phyloP scores from a whole-genome alignment of 1,140 invertebrate genomes.

The Drosophila insularis region DNA sequence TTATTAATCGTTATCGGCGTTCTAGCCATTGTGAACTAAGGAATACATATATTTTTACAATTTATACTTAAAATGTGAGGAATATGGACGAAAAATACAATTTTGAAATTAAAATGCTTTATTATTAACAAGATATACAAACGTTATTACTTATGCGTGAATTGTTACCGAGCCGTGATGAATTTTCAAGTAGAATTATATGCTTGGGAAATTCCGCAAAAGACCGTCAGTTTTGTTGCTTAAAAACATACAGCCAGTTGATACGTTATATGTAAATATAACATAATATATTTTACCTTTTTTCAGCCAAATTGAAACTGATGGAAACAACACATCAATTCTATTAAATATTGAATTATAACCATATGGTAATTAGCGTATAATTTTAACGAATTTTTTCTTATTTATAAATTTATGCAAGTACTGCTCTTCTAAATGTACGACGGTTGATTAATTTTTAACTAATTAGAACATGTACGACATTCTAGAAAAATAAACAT shows the following conservation, averaged over 20 bases:
- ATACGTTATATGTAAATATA: slow-evolving; percentile 17
- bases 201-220: background rate
- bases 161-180: slow-evolving; percentile 12
- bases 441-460: slow-evolving; percentile 29
- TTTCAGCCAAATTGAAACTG: background rate
- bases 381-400: slow-evolving; percentile 71
- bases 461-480: slow-evolving; percentile 47
- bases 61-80: slow-evolving; percentile 53
- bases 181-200: slow-evolving; percentile 8
- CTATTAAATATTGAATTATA: slow-evolving; percentile 44
- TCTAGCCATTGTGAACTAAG: slow-evolving; percentile 46
- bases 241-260: slow-evolving; percentile 12
- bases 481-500: slow-evolving; percentile 53
- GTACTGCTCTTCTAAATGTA: slow-evolving; percentile 45
- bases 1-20: slow-evolving; percentile 51
- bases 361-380: slow-evolving; percentile 60
- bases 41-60: slow-evolving; percentile 53
- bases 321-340: slow-evolving; percentile 30
- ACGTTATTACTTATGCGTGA: slow-evolving; percentile 21
- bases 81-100: slow-evolving; percentile 49
- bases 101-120: slow-evolving; percentile 45
- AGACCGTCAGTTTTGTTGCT: background rate
- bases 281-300: slow-evolving; percentile 20
- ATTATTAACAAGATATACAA: slow-evolving; percentile 44
- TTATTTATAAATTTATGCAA: slow-evolving; percentile 43